phyloP scores from a whole-genome alignment of 2,113 vertebrate species.

The Rhea americana region DNA sequence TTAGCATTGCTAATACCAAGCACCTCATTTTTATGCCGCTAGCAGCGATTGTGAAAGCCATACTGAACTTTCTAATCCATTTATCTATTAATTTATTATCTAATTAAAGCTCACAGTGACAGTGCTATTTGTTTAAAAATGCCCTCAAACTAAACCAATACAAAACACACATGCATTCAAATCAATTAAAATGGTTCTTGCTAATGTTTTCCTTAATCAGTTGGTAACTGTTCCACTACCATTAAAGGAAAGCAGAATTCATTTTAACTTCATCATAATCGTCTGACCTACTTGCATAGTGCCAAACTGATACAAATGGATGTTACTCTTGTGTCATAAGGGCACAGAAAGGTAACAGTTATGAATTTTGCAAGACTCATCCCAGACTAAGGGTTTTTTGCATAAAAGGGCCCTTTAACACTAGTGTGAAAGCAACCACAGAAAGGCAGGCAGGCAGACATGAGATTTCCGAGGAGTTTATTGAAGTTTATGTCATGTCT shows the following conservation, averaged over 20 bases:
- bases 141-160: conserved; percentile 76
- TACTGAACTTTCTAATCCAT: conserved; percentile 74
- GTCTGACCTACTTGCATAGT: conserved; percentile 13
- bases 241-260: conserved; percentile 19
- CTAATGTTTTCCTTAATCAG: conserved; percentile 72
- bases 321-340: conserved; percentile 26
- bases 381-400: not conserved
- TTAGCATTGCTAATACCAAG: conserved; percentile 41
- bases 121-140: conserved; percentile 79
- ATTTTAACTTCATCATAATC: conserved; percentile 50
- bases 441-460: not conserved
- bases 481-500: not conserved
- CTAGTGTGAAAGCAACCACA: not conserved
- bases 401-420: conserved; percentile 18
- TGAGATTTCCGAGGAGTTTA: not conserved
- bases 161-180: conserved; percentile 68
- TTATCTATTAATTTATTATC: conserved; percentile 84
- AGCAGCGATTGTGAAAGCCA: conserved; percentile 48
- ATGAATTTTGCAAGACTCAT: conserved; percentile 59
- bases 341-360: conserved; percentile 22
- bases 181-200: conserved; percentile 72
- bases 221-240: conserved; percentile 42
- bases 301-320: conserved; percentile 49
- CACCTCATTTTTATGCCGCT: conserved; percentile 47
- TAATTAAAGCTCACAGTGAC: conserved; percentile 76